Evolutionary conservation across 2,888 invertebrate genomes (phyloP), one percentile per base, ranked within the genome.

Genomic region (Apamea monoglypha): DNA sequence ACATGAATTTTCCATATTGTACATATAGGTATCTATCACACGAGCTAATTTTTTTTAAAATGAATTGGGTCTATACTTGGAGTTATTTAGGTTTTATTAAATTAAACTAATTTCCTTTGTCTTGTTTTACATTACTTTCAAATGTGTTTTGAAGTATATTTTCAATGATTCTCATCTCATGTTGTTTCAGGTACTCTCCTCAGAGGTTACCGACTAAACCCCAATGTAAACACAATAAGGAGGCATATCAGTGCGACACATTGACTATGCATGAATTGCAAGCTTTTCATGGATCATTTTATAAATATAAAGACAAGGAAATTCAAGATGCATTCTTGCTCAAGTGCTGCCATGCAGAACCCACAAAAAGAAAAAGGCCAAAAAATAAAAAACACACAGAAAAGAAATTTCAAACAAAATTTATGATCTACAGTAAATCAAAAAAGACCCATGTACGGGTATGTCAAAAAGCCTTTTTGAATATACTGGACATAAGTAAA

Each of bases 251-350:
- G n/a, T 59, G n/a, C n/a, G n/a, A 59, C n/a, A 59, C n/a, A 59
- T 59, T 59, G 59, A 59, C 59, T 5, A 59, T 59, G 59, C 59
- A 5, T 59, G 59, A 59, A n/a, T 59, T 59, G n/a, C 59, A 59
- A 59, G 59, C 59, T 59, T 59, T 59, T 59, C 59, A 59, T n/a
- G 59, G 6, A 59, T 59, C 59, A 59, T 59, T 59, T 59, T 59
- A 59, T 59, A 59, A 59, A 59, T 59, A 59, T 14, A 59, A 59
- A 59, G n/a, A 40, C 40, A 61, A n/a, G 61, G 16, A 61, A 61
- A 61, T 29, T 2, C 61, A 61, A 61, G 61, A 61, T 61, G 61
- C n/a, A 29, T 61, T 61, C 61, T 61, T 61, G 2, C 61, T 61
- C 5, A 61, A 61, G 16, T 61, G 61, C 61, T 61, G 61, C 61